These are phyloP conservation scores for Potamarius usumacintae DNA, from an alignment of 2,113 vertebrate genomes.

Conservation along the genomic window DNA sequence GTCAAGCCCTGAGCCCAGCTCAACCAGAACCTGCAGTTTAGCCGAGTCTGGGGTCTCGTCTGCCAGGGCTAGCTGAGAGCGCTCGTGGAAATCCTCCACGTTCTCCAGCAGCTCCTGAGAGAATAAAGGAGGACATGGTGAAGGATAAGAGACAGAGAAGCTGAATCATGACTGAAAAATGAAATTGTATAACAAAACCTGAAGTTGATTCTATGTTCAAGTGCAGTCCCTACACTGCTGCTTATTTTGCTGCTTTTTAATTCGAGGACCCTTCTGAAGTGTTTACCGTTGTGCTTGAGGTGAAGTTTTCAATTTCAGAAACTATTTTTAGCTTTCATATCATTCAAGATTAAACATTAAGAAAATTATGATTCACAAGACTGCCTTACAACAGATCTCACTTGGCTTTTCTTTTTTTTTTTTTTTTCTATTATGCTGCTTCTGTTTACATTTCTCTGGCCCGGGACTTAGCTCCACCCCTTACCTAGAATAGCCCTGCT, in stretches of 20 bases:
- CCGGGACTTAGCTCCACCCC: neutral
- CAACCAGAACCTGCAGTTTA: conserved; percentile 90
- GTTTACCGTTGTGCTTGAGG: neutral
- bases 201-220: neutral
- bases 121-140: neutral
- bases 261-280: neutral
- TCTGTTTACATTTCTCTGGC: neutral
- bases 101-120: conserved; percentile 91
- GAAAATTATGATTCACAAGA: neutral
- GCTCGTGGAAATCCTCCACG: conserved; percentile 95
- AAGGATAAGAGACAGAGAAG: neutral
- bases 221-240: too few species aligned
- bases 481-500: neutral
- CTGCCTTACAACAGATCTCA: neutral
- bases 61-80: conserved; percentile 88
- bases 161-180: neutral
- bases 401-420: neutral
- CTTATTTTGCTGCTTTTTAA: neutral
- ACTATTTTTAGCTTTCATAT: neutral
- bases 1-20: conserved; percentile 90
- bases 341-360: neutral
- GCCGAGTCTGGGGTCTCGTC: conserved; percentile 91
- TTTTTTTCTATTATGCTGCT: neutral
- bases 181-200: neutral
- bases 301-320: neutral